phyloP scores from a whole-genome alignment of 1,140 invertebrate species.

The Nasonia vitripennis region DNA sequence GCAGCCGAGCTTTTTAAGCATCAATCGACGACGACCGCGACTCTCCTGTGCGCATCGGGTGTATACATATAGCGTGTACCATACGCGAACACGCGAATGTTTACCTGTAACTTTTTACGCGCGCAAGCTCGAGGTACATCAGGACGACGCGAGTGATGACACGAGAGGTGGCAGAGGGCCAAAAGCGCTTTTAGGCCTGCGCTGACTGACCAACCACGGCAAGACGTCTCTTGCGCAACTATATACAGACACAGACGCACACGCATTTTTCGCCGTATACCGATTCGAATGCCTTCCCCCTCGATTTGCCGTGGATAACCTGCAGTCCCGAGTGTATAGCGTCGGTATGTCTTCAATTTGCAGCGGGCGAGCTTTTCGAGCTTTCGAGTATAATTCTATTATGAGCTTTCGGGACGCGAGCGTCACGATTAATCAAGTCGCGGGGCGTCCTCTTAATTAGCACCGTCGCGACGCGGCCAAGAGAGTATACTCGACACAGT shows the following conservation, averaged over 20 bases:
- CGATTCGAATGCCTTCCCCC: background rate
- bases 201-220: constrained; percentile 6
- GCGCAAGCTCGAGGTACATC: background rate
- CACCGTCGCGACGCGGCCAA: background rate
- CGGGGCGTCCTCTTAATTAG: constrained; percentile 11
- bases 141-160: constrained; percentile 56
- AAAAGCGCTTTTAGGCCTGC: constrained; percentile 56
- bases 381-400: constrained; percentile 18
- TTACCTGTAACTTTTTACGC: constrained; percentile 61
- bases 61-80: background rate
- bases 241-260: background rate
- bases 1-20: background rate
- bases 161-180: constrained; percentile 57
- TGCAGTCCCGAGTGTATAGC: background rate
- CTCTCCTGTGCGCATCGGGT: background rate
- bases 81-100: constrained; percentile 50
- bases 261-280: background rate
- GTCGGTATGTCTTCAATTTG: background rate
- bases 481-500: background rate
- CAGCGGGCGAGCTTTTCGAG: background rate
- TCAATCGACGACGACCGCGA: too few species aligned
- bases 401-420: background rate
- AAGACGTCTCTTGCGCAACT: constrained; percentile 11
- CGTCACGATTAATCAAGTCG: constrained; percentile 9
- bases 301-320: background rate